phyloP scores from a whole-genome alignment of 1,140 invertebrate species.

The Euwallacea fornicatus region DNA sequence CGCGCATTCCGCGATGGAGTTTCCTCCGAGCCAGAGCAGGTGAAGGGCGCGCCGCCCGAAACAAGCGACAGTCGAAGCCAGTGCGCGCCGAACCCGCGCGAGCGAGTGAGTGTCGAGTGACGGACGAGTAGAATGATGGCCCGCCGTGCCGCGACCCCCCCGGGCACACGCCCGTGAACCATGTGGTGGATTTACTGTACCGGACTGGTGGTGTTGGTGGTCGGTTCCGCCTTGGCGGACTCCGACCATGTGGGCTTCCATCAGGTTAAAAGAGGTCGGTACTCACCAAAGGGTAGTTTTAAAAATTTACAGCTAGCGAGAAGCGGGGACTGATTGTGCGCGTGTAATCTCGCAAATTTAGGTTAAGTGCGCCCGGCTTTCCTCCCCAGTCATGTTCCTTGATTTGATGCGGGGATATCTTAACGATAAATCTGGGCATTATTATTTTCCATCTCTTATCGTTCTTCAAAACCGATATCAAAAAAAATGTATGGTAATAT shows the following conservation, averaged over 20 bases:
- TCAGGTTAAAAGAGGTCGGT: background rate
- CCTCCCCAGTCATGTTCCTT: background rate
- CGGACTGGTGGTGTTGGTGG: background rate
- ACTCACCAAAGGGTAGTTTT: background rate
- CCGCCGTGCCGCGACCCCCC: background rate
- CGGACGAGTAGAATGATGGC: slow-evolving; percentile 12
- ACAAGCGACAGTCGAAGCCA: slow-evolving; percentile 15
- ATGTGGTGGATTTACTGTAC: slow-evolving; percentile 4
- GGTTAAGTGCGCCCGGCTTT: slow-evolving; percentile 1
- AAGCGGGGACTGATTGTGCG: background rate
- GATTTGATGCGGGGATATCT: too few species aligned
- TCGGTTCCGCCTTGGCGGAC: background rate
- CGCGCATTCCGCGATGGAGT: slow-evolving; percentile 38
- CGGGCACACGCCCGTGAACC: background rate
- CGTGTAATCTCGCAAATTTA: background rate
- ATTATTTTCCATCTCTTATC: too few species aligned
- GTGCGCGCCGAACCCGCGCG: slow-evolving; percentile 27
- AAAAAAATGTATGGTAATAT: too few species aligned
- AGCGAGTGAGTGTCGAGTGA: slow-evolving; percentile 20
- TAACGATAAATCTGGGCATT: too few species aligned
- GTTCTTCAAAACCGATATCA: too few species aligned
- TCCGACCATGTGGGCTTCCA: background rate
- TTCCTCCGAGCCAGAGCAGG: slow-evolving; percentile 35
- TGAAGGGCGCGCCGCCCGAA: slow-evolving; percentile 35
- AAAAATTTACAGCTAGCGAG: too few species aligned